Percentiles rank a stretch among this genome's conserved stretches.
phyloP scores from a whole-genome alignment of 2,888 invertebrate genomes.

The Ferrisia virgata region DNA sequence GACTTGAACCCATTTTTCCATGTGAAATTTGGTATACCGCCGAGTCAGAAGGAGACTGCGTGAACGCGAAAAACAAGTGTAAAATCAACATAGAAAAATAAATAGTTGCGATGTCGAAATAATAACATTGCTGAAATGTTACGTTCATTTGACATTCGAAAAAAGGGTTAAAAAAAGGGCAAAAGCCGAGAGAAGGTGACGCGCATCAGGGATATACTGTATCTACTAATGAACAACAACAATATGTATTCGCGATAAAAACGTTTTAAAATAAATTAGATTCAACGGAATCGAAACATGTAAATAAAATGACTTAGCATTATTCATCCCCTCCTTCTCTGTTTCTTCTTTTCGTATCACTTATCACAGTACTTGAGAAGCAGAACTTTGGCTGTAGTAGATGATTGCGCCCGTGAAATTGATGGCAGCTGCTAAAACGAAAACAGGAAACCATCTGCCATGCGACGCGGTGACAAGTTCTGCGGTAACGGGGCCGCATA shows the following conservation, averaged over 20 bases:
- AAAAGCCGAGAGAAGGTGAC: no score
- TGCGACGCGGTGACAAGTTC: slow-evolving; percentile 65
- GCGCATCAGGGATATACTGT: no score
- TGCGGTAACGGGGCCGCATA: slow-evolving; percentile 73
- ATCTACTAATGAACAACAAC: not conserved
- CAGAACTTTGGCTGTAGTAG: slow-evolving; percentile 70
- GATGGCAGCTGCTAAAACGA: slow-evolving; percentile 67
- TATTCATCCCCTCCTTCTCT: not conserved
- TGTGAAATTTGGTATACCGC: no score
- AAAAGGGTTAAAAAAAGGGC: no score
- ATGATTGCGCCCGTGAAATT: slow-evolving; percentile 71
- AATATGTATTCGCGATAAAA: not conserved
- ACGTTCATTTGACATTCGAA: no score
- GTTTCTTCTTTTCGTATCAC: not conserved
- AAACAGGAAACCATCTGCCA: slow-evolving; percentile 72
- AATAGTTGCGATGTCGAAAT: no score
- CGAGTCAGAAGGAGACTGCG: no score
- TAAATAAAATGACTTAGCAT: slow-evolving; percentile 23
- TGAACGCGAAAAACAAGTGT: no score
- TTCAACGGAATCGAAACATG: not conserved
- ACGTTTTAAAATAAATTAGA: not conserved
- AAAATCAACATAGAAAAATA: no score
- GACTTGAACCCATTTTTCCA: no score
- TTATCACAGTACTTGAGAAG: slow-evolving; percentile 62
- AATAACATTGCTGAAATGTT: no score